A percentile compares a stretch with the other conserved stretches of the same genome.
These are phyloP conservation scores for Darevskia mixta DNA, from an alignment of 2,797 vertebrate species.

Conservation along the genomic window DNA sequence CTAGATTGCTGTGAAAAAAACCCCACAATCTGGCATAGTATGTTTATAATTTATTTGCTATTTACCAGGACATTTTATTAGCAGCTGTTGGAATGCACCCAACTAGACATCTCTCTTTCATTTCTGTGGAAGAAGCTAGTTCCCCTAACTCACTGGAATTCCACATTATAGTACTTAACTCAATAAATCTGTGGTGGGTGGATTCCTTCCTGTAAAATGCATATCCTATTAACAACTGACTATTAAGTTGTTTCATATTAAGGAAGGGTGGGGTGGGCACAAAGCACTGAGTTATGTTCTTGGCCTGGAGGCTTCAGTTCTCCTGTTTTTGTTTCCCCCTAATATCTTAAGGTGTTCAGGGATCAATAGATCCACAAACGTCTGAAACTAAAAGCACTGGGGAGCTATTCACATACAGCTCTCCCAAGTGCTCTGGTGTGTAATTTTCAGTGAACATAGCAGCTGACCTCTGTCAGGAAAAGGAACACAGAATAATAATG, in stretches of 20 bases:
- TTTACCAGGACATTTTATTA: constrained; percentile 47
- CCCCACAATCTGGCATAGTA: background rate
- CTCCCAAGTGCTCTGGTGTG: background rate
- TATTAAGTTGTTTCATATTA: constrained; percentile 7
- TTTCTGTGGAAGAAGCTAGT: constrained; percentile 26
- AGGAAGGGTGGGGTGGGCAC: background rate
- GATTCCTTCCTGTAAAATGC: constrained; percentile 7
- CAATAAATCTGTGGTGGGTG: background rate
- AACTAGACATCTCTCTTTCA: background rate
- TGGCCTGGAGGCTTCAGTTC: background rate
- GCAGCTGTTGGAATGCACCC: constrained; percentile 6
- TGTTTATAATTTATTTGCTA: constrained; percentile 29
- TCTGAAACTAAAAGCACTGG: background rate
- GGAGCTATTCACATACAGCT: background rate
- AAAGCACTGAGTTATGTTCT: background rate
- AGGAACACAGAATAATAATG: background rate
- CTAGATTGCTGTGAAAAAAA: background rate
- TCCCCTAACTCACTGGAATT: background rate
- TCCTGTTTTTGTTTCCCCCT: background rate
- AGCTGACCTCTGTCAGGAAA: background rate
- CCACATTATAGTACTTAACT: background rate
- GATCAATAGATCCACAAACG: background rate
- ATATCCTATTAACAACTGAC: background rate
- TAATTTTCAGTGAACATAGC: background rate
- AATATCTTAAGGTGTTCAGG: background rate